Evolutionary conservation across 2,113 vertebrate genomes (phyloP).

Genomic region (Chunga burmeisteri): DNA sequence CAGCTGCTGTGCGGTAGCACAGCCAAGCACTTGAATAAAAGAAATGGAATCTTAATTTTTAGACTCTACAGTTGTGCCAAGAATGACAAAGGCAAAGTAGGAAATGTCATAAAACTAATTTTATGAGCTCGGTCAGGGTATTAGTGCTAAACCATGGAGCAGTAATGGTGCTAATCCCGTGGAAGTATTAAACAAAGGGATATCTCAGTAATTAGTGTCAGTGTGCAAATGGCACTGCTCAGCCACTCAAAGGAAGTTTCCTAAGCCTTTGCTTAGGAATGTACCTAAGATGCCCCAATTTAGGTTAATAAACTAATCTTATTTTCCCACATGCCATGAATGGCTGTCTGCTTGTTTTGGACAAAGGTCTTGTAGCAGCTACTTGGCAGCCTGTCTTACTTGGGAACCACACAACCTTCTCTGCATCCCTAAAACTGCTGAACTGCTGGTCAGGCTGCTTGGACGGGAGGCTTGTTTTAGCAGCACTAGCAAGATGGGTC

Average conservation of each 20-base stretch:
- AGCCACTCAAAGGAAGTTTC: neutral
- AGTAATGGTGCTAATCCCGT: conserved; percentile 35
- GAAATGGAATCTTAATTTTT: conserved; percentile 68
- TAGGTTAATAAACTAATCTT: conserved; percentile 46
- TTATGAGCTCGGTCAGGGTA: conserved; percentile 33
- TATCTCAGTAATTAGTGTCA: conserved; percentile 46
- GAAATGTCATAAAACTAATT: conserved; percentile 58
- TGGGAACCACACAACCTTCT: neutral
- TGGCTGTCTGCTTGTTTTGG: neutral
- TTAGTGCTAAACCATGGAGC: conserved; percentile 37
- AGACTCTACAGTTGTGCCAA: conserved; percentile 41
- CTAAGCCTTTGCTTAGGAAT: conserved; percentile 35
- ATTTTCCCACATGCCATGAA: conserved; percentile 18
- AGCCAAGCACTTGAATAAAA: conserved; percentile 69
- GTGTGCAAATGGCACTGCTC: conserved; percentile 18
- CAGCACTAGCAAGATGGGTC: neutral
- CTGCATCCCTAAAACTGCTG: neutral
- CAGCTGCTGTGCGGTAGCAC: conserved; percentile 65
- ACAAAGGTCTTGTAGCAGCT: neutral
- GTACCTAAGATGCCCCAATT: conserved; percentile 9
- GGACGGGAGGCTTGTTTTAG: neutral
- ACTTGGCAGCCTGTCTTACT: neutral
- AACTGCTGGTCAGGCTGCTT: neutral
- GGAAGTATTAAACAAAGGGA: conserved; percentile 45
- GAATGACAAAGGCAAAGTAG: conserved; percentile 62